Conservation (phyloP, 2,888 invertebrate species). For the Heliconius sara region DNA sequence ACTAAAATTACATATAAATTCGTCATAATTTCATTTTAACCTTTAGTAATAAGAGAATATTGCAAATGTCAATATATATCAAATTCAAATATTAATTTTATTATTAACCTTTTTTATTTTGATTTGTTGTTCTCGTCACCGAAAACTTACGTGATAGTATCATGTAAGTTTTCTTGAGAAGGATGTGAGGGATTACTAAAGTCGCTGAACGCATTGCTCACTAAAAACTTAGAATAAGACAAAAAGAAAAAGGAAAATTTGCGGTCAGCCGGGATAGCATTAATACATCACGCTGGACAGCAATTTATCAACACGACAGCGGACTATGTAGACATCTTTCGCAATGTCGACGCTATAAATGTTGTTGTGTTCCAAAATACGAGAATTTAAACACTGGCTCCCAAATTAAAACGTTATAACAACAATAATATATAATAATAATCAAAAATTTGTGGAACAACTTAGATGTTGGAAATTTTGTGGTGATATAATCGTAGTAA, state of each 20-base stretch:
- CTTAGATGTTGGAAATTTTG: not conserved
- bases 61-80: not conserved
- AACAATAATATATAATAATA: too few relatives aligned
- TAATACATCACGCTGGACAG: constrained; percentile 40
- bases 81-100: not conserved
- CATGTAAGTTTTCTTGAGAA: constrained; percentile 35
- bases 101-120: not conserved
- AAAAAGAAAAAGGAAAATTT: constrained; percentile 35
- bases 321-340: constrained; percentile 33
- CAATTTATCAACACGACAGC: constrained; percentile 43
- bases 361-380: not conserved
- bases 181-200: constrained; percentile 39
- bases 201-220: constrained; percentile 34
- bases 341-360: constrained; percentile 18
- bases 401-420: not conserved
- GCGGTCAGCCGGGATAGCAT: constrained; percentile 33
- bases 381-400: not conserved
- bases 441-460: not conserved
- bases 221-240: constrained; percentile 37
- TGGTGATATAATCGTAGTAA: not conserved
- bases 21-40: not conserved
- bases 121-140: not conserved
- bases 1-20: not conserved
- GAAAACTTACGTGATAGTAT: constrained; percentile 12
- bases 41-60: not conserved